Conservation (phyloP, 2,888 invertebrate species). For the Chaetoderma sp. region DNA sequence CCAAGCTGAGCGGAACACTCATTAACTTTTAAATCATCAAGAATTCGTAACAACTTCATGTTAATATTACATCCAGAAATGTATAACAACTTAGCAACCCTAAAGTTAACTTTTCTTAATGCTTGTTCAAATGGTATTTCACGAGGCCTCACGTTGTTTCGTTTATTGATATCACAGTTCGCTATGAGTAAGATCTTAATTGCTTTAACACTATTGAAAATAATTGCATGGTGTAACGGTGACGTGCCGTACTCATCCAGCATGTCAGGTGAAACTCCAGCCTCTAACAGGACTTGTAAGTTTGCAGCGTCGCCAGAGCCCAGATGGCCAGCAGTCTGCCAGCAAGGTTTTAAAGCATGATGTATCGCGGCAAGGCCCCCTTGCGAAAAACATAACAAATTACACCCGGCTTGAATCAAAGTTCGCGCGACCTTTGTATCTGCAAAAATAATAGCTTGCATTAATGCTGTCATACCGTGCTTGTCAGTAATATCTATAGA, state of each 20-base stretch:
- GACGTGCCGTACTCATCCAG: conserved; percentile 2
- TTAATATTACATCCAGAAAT: background rate
- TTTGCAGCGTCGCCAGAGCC: background rate
- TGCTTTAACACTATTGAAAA: background rate
- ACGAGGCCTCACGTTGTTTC: background rate
- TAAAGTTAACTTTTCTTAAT: background rate
- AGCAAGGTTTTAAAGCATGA: conserved; percentile 3
- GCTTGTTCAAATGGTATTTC: background rate
- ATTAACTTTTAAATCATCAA: background rate
- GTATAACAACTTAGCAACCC: background rate
- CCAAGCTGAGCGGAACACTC: background rate
- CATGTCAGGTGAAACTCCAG: conserved; percentile 4
- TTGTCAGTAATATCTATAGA: conserved; percentile 1
- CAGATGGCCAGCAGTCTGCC: conserved; percentile 1
- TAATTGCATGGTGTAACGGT: background rate
- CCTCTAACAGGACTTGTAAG: background rate
- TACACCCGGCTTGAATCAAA: background rate
- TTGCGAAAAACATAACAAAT: background rate
- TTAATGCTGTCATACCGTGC: background rate
- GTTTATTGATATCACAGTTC: conserved; percentile 1
- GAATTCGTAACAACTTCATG: background rate
- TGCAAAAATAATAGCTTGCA: conserved; percentile 5
- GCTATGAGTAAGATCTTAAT: background rate
- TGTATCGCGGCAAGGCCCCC: conserved; percentile 4
- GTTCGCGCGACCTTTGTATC: background rate